Percentiles rank a stretch among this genome's conserved stretches.
Conservation (phyloP, 2,888 invertebrate species). For the Brachyptera putata region DNA sequence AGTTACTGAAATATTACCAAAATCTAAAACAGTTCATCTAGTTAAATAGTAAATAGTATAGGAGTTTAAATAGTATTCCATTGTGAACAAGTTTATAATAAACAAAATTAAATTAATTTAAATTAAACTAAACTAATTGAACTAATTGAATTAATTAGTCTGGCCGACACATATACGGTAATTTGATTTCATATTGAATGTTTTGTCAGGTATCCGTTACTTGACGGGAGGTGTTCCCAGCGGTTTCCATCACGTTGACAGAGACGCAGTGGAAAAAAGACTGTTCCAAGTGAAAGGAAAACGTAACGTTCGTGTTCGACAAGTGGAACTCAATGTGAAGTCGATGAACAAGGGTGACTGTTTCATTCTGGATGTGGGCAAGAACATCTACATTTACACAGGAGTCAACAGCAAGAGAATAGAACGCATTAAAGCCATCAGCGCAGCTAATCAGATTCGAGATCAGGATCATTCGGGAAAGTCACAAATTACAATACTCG, state of each 20-base stretch:
- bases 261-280: slow-evolving; percentile 65
- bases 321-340: slow-evolving; percentile 66
- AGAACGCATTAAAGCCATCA: slow-evolving; percentile 78
- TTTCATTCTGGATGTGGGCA: slow-evolving; percentile 78
- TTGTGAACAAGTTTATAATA: no score
- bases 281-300: slow-evolving; percentile 90
- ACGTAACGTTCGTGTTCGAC: slow-evolving; percentile 72
- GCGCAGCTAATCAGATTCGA: slow-evolving; percentile 77
- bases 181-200: no score
- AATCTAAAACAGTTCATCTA: no score
- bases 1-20: no score
- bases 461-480: slow-evolving; percentile 85
- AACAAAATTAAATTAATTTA: no score
- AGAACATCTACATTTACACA: slow-evolving; percentile 72
- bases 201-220: slow-evolving; percentile 65
- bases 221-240: slow-evolving; percentile 77
- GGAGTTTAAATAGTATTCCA: no score
- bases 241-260: slow-evolving; percentile 82
- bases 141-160: no score
- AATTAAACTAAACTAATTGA: no score
- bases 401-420: slow-evolving; percentile 71
- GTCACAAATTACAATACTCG: slow-evolving; percentile 69
- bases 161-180: no score
- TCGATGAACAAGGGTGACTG: slow-evolving; percentile 91
- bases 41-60: no score